Percentiles rank a stretch among this genome's conserved stretches.
These are phyloP conservation scores for Callipepla californica DNA, from an alignment of 2,113 vertebrate species.

Conservation along the genomic window DNA sequence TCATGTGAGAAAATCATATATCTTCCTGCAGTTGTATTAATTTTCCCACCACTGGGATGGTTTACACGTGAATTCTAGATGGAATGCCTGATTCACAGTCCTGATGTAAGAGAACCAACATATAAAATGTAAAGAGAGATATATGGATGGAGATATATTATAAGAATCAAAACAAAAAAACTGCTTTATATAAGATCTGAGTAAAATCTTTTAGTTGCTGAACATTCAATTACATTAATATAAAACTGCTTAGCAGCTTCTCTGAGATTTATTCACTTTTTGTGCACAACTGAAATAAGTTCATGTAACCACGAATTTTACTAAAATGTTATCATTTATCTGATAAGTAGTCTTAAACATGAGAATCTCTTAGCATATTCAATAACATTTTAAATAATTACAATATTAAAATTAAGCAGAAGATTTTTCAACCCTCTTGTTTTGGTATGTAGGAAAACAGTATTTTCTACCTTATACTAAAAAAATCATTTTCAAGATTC, in stretches of 20 bases:
- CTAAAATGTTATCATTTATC: neutral
- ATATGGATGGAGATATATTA: neutral
- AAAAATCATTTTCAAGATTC: neutral
- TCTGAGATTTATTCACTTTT: neutral
- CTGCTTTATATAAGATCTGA: neutral
- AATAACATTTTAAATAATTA: neutral
- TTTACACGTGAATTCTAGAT: neutral
- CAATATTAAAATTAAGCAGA: neutral
- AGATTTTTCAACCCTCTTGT: neutral
- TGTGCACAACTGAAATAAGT: neutral
- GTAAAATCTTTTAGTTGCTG: neutral
- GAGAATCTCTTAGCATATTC: neutral
- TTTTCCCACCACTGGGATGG: neutral
- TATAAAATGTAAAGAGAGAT: neutral
- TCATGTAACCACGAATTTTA: neutral
- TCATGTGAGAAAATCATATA: neutral
- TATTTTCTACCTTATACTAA: accelerated
- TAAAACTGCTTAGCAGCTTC: neutral
- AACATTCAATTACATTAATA: neutral
- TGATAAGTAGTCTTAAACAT: neutral
- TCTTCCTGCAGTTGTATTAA: neutral
- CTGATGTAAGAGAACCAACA: neutral
- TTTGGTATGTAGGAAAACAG: neutral
- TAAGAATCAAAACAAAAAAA: neutral
- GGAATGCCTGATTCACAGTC: neutral